Conservation (phyloP, 2,113 vertebrate species). For the Salminus brasiliensis region DNA sequence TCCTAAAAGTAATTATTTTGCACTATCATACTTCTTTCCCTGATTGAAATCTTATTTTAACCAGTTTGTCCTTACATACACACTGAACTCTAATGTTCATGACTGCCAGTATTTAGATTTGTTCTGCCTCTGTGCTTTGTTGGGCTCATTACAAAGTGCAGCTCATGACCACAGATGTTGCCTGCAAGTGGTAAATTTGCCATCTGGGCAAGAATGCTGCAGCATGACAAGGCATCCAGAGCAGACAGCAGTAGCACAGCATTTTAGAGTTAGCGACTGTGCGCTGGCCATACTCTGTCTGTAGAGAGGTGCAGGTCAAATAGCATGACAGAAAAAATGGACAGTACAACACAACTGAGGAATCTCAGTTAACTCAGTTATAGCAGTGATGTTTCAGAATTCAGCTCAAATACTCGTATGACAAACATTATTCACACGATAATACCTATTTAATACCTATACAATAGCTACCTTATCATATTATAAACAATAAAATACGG, state of each 20-base stretch:
- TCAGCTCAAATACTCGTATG: background rate
- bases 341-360: background rate
- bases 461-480: too few species aligned
- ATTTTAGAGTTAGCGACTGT: background rate
- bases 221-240: background rate
- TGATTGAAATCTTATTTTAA: too few species aligned
- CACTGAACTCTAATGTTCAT: background rate
- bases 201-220: constrained; percentile 30
- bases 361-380: too few species aligned
- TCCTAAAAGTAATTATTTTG: too few species aligned
- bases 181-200: constrained; percentile 38
- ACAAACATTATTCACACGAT: background rate
- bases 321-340: background rate
- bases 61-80: background rate
- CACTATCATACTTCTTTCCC: too few species aligned
- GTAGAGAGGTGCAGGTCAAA: background rate
- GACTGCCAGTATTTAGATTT: constrained; percentile 22
- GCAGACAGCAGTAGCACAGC: background rate
- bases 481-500: too few species aligned
- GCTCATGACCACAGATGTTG: constrained; percentile 45
- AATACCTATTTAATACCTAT: too few species aligned
- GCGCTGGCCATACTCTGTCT: background rate
- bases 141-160: constrained; percentile 32
- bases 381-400: background rate
- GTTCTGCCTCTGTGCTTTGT: background rate